phyloP scores from a whole-genome alignment of 2,113 vertebrate species.

The Neogale vison region DNA sequence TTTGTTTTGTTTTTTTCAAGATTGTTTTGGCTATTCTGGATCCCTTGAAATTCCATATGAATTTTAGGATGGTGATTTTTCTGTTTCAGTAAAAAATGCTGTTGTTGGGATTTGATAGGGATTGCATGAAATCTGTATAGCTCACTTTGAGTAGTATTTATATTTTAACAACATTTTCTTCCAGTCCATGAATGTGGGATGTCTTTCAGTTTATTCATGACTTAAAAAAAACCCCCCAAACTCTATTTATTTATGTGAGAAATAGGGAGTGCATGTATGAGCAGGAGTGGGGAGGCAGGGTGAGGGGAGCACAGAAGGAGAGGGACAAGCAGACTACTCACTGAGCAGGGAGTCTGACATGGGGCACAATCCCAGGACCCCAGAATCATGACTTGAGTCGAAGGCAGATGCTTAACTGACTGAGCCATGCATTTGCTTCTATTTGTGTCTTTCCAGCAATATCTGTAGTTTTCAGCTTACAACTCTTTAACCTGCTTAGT shows the following conservation, averaged over 20 bases:
- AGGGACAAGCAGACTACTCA: too few species aligned
- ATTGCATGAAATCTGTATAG: background rate
- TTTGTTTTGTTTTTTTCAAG: background rate
- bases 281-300: too few species aligned
- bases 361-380: too few species aligned
- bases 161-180: background rate
- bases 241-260: too few species aligned
- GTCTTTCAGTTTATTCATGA: background rate
- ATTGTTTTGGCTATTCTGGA: background rate
- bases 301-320: too few species aligned
- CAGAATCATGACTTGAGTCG: too few species aligned
- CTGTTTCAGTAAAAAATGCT: background rate
- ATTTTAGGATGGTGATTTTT: background rate
- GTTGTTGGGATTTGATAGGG: background rate
- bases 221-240: background rate
- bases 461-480: background rate
- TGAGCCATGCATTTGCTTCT: background rate
- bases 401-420: too few species aligned
- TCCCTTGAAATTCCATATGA: background rate
- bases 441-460: background rate
- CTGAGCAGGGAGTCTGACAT: too few species aligned
- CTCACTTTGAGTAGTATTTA: background rate
- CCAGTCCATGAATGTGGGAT: background rate
- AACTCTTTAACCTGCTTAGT: background rate
- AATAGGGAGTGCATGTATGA: too few species aligned